These are phyloP conservation scores for Taxidea taxus DNA, from an alignment of 2,113 vertebrate species.

Conservation along the genomic window DNA sequence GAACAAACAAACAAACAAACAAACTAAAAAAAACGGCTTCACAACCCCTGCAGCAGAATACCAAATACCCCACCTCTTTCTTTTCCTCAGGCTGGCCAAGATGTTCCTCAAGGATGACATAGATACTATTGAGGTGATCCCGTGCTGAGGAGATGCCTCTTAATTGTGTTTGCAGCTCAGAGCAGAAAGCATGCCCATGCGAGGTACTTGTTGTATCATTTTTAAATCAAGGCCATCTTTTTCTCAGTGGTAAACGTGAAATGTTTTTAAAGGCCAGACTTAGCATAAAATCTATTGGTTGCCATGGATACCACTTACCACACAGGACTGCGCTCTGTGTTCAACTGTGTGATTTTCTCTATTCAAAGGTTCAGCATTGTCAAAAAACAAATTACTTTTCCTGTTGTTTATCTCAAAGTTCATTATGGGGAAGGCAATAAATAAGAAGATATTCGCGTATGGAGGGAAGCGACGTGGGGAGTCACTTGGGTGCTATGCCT, in stretches of 20 bases:
- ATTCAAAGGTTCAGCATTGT: conserved; percentile 88
- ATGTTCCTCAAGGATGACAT: conserved; percentile 75
- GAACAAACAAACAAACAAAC: background rate
- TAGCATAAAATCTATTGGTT: conserved; percentile 92
- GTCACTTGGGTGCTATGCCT: conserved; percentile 72
- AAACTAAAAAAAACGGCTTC: background rate
- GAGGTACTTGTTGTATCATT: conserved; percentile 87
- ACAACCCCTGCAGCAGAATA: conserved; percentile 63
- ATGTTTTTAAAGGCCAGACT: conserved; percentile 92
- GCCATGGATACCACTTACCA: conserved; percentile 90
- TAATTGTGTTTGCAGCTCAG: conserved; percentile 85
- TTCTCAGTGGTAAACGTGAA: conserved; percentile 89
- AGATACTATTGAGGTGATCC: conserved; percentile 64
- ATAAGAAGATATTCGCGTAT: conserved; percentile 71
- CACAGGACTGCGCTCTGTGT: conserved; percentile 87
- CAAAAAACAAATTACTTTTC: conserved; percentile 87
- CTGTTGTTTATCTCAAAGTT: conserved; percentile 87
- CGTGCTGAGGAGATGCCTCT: conserved; percentile 73
- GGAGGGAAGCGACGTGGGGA: conserved; percentile 70
- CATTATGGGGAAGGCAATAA: conserved; percentile 83
- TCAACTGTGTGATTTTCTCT: conserved; percentile 87
- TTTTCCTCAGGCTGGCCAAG: conserved; percentile 53
- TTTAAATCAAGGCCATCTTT: conserved; percentile 91
- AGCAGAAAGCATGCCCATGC: conserved; percentile 80
- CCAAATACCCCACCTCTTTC: conserved; percentile 20